These are phyloP conservation scores for Pandemis heparana DNA, from an alignment of 2,888 invertebrate species.

Conservation along the genomic window DNA sequence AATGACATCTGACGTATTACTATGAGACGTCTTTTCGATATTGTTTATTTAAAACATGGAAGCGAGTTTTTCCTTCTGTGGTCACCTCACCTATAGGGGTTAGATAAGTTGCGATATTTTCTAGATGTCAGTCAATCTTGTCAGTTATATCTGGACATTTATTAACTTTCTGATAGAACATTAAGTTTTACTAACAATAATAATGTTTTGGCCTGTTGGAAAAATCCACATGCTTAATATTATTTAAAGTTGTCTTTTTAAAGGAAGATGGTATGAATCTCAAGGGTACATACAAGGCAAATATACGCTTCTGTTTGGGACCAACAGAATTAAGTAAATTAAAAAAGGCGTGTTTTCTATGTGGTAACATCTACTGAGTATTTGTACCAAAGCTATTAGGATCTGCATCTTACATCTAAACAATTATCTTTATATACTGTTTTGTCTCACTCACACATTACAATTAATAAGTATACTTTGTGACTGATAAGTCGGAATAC, in stretches of 20 bases:
- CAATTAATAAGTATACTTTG: conserved; percentile 48
- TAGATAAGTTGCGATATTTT: background rate
- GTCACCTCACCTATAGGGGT: background rate
- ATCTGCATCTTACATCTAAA: conserved; percentile 59
- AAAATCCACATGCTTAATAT: background rate
- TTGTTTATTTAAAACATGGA: background rate
- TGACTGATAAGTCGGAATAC: conserved; percentile 30
- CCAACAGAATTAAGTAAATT: background rate
- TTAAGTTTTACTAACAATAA: background rate
- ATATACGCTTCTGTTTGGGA: background rate
- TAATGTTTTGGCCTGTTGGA: conserved; percentile 11
- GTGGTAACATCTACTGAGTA: conserved; percentile 81
- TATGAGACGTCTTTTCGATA: background rate
- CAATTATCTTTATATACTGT: conserved; percentile 60
- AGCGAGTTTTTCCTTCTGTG: background rate
- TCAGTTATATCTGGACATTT: background rate
- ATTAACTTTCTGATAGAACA: background rate
- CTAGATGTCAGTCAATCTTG: background rate
- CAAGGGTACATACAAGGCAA: background rate
- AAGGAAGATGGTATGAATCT: background rate
- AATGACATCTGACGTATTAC: background rate
- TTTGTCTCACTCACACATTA: conserved; percentile 75
- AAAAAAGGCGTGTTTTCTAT: conserved; percentile 48
- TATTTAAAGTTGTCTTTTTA: background rate
- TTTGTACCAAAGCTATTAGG: conserved; percentile 79